Evolutionary conservation across 1,140 invertebrate genomes (phyloP).

Genomic region (Brachionus koreanus): DNA sequence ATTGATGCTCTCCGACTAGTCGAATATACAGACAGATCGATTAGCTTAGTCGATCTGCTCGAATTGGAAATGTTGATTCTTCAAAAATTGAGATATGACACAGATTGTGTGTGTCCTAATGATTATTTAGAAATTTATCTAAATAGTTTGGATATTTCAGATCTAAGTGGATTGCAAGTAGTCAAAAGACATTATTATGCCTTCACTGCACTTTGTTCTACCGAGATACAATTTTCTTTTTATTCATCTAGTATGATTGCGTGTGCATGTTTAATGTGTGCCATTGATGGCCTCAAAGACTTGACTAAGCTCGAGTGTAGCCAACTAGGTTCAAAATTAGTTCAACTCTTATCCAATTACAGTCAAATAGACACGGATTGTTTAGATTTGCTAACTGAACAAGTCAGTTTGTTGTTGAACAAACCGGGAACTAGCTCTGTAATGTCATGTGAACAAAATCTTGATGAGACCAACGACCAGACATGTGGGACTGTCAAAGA

Average conservation of each 20-base stretch:
- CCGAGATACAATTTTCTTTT: slow-evolving; percentile 69
- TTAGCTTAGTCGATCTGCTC: slow-evolving; percentile 75
- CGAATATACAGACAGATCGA: slow-evolving; percentile 84
- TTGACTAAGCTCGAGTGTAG: background rate
- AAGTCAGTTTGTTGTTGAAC: background rate
- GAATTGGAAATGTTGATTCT: slow-evolving; percentile 75
- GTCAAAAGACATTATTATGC: background rate
- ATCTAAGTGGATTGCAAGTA: background rate
- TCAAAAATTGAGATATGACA: slow-evolving; percentile 74
- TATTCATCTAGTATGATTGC: slow-evolving; percentile 82
- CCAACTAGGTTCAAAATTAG: background rate
- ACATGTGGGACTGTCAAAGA: background rate
- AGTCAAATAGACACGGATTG: background rate
- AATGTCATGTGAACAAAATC: background rate
- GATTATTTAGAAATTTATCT: slow-evolving; percentile 60
- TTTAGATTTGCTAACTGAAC: background rate
- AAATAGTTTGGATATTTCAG: background rate
- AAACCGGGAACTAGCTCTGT: background rate
- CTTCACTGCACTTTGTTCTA: background rate
- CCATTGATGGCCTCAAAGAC: background rate
- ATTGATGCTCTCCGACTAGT: slow-evolving; percentile 74
- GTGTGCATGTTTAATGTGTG: slow-evolving; percentile 52
- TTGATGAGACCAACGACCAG: background rate
- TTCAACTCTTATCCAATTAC: background rate
- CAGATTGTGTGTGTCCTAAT: slow-evolving; percentile 71